Conservation (phyloP, 2,797 vertebrate species). For the Artibeus jamaicensis region DNA sequence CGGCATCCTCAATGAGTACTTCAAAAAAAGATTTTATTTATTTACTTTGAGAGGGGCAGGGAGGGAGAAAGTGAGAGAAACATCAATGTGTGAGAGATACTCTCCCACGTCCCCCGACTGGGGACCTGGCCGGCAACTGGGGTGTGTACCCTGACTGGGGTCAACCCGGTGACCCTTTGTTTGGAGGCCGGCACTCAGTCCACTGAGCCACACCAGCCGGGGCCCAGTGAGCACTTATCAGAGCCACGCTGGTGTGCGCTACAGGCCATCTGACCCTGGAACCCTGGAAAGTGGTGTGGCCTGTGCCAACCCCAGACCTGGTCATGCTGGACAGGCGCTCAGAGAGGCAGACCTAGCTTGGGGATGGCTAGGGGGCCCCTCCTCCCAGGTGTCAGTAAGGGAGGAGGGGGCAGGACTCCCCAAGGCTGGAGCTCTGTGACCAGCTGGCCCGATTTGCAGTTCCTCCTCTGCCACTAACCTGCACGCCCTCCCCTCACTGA, state of each 20-base stretch:
- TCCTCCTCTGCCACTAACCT: neutral
- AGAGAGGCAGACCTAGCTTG: neutral
- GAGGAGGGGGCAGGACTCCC: neutral
- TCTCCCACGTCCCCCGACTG: no score
- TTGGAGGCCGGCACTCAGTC: no score
- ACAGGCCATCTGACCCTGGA: neutral
- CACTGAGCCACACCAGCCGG: no score
- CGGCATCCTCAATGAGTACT: accelerated
- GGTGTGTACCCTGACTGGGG: no score
- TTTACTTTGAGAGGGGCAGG: no score
- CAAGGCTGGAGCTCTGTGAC: neutral
- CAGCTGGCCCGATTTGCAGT: neutral
- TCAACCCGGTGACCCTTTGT: no score
- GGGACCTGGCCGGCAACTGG: no score
- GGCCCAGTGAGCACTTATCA: neutral
- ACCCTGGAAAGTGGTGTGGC: neutral
- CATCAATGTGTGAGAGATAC: no score
- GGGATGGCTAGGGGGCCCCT: accelerated
- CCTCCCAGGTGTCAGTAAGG: neutral
- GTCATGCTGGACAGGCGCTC: neutral
- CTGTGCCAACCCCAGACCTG: neutral
- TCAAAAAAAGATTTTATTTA: no score
- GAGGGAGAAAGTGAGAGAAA: no score
- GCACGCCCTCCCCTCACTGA: neutral
- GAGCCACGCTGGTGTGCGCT: neutral